Evolutionary conservation across 2,113 vertebrate species (phyloP), one percentile per base, ranked within the genome.

Genomic region (Anthoscopus minutus): DNA sequence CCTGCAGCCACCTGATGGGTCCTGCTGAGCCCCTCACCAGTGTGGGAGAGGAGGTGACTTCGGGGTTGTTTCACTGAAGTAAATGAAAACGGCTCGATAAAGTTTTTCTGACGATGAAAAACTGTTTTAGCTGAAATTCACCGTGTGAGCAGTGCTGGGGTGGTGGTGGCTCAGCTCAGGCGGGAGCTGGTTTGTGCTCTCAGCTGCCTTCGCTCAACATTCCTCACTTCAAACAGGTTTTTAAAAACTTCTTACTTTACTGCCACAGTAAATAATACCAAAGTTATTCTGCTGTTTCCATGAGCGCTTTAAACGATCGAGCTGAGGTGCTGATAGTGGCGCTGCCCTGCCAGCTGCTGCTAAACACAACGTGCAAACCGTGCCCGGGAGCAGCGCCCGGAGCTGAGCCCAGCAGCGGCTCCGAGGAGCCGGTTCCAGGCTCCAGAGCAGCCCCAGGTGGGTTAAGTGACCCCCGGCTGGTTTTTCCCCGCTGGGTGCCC

Each of bases 1-100:
- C 17, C 30, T 2, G 2, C 24, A 24, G 61, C 2, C 3, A 0
- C 21, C 28, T 15, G 35, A 0, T 0, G 4, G 13, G 47, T 16
- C n/a, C 44, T 40, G 66, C 70, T 37, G 31, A 89, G 56, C 48
- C 40, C 38, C 48, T 17, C 33, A 3, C 6, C 47, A 7, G 11
- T 2, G 0, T 0, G 51, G 48, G 38, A 51, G 17, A 62, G 58
- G 65, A 33, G 0, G 5, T 10, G 51, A 6, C 44, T 66, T 10
- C 0, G n/a, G 77, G 48, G 14, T 23, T 31, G 3, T 65, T 64
- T 38, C 61, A 54, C 24, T 33, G 12, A 58, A 72, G 17, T 5
- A 7, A 23, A 35, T 4, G 15, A 47, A 16, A 60, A 58, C 50
- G 58, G 4, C 38, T 80, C 15, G 1, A 6, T 51, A 19, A 22